Evolutionary conservation across 2,113 vertebrate species (phyloP).

Genomic region (Cairina moschata): DNA sequence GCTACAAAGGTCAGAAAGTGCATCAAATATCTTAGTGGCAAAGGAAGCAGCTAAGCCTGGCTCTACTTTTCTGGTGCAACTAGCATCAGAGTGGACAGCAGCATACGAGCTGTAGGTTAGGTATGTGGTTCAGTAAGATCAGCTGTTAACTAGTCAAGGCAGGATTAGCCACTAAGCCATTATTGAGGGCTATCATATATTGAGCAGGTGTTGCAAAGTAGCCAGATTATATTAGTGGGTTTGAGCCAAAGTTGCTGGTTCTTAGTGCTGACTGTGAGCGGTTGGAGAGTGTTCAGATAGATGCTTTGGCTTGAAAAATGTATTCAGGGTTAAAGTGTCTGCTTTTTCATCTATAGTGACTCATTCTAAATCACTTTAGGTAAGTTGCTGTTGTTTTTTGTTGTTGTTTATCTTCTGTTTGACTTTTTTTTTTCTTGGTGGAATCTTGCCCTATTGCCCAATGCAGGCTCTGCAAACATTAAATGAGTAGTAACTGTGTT

Average conservation of each 20-base stretch:
- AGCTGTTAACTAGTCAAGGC: background rate
- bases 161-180: background rate
- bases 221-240: background rate
- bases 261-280: background rate
- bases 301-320: background rate
- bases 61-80: background rate
- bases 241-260: background rate
- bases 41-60: background rate
- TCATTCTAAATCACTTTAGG: background rate
- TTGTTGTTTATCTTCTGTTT: background rate
- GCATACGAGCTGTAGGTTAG: background rate
- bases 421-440: background rate
- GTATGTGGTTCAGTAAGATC: background rate
- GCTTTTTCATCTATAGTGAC: background rate
- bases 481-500: background rate
- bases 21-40: background rate
- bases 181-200: background rate
- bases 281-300: background rate
- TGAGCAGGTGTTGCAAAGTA: background rate
- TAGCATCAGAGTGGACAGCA: background rate
- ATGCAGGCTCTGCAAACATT: background rate
- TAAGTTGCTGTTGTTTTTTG: background rate
- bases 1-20: constrained; percentile 23
- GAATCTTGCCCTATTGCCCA: background rate
- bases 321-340: background rate